Evolutionary conservation across 2,113 vertebrate genomes (phyloP).

Genomic region (Anseranas semipalmata): DNA sequence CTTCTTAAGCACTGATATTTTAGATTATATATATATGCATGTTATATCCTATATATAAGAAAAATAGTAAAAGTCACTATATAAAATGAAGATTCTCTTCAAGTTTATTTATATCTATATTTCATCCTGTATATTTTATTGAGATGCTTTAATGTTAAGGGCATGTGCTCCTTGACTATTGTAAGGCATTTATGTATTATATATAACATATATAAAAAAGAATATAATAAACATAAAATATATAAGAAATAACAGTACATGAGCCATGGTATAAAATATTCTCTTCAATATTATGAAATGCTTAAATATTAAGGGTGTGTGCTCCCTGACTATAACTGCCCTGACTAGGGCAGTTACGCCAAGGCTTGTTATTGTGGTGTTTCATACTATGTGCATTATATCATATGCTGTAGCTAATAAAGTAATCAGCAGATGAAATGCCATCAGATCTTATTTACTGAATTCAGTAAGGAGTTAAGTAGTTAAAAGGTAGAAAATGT

Average conservation of each 20-base stretch:
- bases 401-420: background rate
- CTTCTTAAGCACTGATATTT: background rate
- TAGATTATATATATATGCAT: background rate
- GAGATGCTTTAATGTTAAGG: background rate
- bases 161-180: background rate
- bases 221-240: too few species aligned
- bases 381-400: background rate
- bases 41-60: background rate
- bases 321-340: background rate
- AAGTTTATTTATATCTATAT: background rate
- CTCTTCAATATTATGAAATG: background rate
- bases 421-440: slow-evolving; percentile 21
- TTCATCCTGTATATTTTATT: slow-evolving; percentile 1
- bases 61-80: background rate
- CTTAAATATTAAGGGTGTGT: background rate
- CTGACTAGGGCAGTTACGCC: background rate
- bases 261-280: background rate
- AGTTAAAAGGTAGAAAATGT: slow-evolving; percentile 13
- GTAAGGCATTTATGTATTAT: background rate
- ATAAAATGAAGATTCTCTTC: background rate
- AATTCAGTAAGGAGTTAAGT: slow-evolving; percentile 27
- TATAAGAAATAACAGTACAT: background rate
- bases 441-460: background rate
- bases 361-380: background rate
- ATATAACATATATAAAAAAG: too few species aligned